These are phyloP conservation scores for Hirudo medicinalis DNA, from an alignment of 1,140 invertebrate species.

Conservation along the genomic window DNA sequence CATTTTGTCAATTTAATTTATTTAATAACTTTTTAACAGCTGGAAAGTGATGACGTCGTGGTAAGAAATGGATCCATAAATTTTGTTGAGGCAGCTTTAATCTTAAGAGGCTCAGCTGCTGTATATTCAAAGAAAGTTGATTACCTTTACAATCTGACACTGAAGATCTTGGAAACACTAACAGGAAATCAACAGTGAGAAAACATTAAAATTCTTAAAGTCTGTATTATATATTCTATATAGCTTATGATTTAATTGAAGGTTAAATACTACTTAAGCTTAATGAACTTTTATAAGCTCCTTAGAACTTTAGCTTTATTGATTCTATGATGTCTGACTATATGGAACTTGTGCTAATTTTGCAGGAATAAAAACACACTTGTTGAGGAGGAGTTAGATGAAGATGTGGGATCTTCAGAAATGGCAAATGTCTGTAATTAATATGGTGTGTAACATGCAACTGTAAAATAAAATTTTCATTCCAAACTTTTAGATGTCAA, in stretches of 20 bases:
- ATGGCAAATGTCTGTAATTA: too few species aligned
- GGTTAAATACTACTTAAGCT: too few species aligned
- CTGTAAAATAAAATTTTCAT: too few species aligned
- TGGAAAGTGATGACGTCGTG: neutral
- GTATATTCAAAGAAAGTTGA: slow-evolving; percentile 8
- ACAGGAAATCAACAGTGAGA: neutral
- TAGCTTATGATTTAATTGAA: too few species aligned
- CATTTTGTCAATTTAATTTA: neutral
- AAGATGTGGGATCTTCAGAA: too few species aligned
- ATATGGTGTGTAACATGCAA: too few species aligned
- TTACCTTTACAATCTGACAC: neutral
- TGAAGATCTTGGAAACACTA: neutral
- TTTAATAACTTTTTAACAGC: neutral
- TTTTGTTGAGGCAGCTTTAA: slow-evolving; percentile 7
- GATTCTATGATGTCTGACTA: too few species aligned
- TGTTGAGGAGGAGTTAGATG: too few species aligned
- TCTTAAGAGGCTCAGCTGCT: neutral
- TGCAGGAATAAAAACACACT: too few species aligned
- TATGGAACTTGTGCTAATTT: too few species aligned
- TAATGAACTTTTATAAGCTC: too few species aligned
- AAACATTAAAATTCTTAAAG: neutral
- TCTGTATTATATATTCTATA: neutral
- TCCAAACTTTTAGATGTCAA: too few species aligned
- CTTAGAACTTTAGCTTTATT: neutral
- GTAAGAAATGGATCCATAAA: neutral